Conservation (phyloP, 2,113 vertebrate species). For the Neomonachus schauinslandi region DNA sequence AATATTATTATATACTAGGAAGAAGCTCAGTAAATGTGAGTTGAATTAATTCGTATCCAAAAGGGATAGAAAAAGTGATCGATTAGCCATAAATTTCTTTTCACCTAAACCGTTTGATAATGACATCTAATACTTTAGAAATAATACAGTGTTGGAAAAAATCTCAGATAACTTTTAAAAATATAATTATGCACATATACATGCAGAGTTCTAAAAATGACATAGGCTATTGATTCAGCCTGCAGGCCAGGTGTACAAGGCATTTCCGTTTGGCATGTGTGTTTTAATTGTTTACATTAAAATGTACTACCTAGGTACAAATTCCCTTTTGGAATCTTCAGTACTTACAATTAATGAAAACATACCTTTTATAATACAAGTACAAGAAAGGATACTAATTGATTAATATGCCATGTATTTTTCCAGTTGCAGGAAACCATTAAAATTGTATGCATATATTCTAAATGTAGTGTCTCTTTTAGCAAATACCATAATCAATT, state of each 20-base stretch:
- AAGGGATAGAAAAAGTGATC: not conserved
- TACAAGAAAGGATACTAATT: not conserved
- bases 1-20: not conserved
- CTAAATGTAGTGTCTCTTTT: not conserved
- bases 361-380: not conserved
- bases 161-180: not conserved
- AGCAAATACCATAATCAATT: slow-evolving; percentile 17
- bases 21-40: not conserved
- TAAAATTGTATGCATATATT: not conserved
- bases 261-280: not conserved
- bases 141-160: not conserved
- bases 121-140: not conserved
- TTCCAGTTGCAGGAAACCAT: not conserved
- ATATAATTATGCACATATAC: not conserved
- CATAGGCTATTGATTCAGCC: not conserved
- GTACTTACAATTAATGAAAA: not conserved
- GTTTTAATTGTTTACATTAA: slow-evolving; percentile 16
- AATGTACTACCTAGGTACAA: not conserved
- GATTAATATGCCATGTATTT: not conserved
- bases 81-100: not conserved
- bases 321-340: not conserved
- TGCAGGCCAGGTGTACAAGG: not conserved
- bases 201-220: not conserved
- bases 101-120: not conserved
- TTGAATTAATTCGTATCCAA: slow-evolving; percentile 14